Evolutionary conservation across 1,140 invertebrate genomes (phyloP).

Genomic region (Microplitis demolitor): DNA sequence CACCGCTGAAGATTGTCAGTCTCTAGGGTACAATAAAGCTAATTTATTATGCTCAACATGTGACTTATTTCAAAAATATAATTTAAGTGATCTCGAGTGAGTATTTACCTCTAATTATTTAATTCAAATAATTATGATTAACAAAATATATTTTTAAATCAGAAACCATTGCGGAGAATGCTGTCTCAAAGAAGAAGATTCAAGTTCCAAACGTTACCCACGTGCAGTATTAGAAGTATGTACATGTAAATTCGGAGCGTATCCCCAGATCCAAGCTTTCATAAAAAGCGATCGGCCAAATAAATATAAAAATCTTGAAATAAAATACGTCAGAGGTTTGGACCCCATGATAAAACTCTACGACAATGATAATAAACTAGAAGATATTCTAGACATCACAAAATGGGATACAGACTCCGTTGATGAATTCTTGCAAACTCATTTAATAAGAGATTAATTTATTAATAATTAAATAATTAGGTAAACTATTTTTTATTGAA

Average conservation of each 20-base stretch:
- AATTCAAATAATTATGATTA: neutral
- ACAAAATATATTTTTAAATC: neutral
- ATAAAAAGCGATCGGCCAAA: conserved; percentile 85
- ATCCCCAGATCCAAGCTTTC: conserved; percentile 96
- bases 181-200: conserved; percentile 69
- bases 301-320: conserved; percentile 86
- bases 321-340: conserved; percentile 87
- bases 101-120: conserved; percentile 31
- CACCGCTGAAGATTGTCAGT: conserved; percentile 75
- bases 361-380: conserved; percentile 79
- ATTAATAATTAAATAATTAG: no score
- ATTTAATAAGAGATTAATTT: conserved; percentile 66
- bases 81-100: conserved; percentile 71
- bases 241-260: conserved; percentile 93
- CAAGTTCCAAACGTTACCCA: conserved; percentile 76
- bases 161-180: conserved; percentile 80
- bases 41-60: conserved; percentile 89
- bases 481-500: no score
- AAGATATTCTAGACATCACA: conserved; percentile 89
- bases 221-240: conserved; percentile 90
- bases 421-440: conserved; percentile 89
- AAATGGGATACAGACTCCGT: conserved; percentile 97
- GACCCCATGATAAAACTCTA: conserved; percentile 92
- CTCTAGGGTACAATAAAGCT: conserved; percentile 84
- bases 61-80: conserved; percentile 79